Base-by-base conservation (phyloP, 2,888 invertebrate genomes). In the Dendrolimus pini region DNA sequence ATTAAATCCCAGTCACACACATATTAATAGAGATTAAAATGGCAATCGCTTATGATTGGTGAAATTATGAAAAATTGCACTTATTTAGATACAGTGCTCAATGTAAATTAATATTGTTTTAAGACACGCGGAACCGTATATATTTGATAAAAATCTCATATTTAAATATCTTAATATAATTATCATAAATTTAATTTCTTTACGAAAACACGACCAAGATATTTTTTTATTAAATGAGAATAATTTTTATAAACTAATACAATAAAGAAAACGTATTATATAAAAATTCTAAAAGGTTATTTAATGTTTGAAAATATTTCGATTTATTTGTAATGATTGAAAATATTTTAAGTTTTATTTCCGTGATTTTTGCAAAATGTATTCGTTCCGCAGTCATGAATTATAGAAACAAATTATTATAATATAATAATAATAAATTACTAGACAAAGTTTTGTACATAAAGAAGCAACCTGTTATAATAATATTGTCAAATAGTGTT, bases 401-500 rank as follows among this genome's bases (percentile, higher is more conserved):
- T 59, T 59, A 58, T 65, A 64, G 67, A 69, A 65, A 68, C 60
- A 68, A 61, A 68, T 60, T 66, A 65, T 68, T 69, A 62, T 67
- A 67, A 63, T 64, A 69, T 70, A 30, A 30, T 30, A 18, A 18
- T 18, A 62, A 63, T 66, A 69, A 72, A 68, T 60, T 58, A 54
- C 59, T 72, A 72, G 68, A 68, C 62, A 70, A 75, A 65, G 72
- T 85, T 88, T 88, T 89, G 89, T 89, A 89, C 82, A 89, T 89
- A 89, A 74, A 72, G 3, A 30, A 30, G 30, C 30, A 76, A 80
- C 72, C 73, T 80, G 80, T 86, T 86, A 87, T 89, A 89, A 86
- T 80, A 78, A 84, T 85, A 85, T 85, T 86, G 84, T 85, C 83
- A 78, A 75, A 86, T 89, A 88, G 89, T 83, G 81, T 85, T 88